Conservation (phyloP, 2,797 vertebrate genomes). For the Phoeniculus purpureus region DNA sequence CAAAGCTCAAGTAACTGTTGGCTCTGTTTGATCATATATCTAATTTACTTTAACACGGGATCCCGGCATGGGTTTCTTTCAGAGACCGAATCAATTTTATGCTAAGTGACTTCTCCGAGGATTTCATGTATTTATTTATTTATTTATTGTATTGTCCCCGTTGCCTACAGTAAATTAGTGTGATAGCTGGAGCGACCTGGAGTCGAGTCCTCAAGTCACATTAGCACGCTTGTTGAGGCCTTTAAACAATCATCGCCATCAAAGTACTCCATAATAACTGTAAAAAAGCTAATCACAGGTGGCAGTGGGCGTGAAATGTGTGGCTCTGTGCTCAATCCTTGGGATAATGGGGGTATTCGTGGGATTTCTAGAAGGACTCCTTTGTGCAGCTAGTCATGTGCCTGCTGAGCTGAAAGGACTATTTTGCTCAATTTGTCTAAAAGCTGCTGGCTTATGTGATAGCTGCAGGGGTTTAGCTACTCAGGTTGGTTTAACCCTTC, state of each 20-base stretch:
- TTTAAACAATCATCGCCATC: conserved; percentile 80
- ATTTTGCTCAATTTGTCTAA: conserved; percentile 88
- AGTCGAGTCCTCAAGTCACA: conserved; percentile 78
- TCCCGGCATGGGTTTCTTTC: conserved; percentile 19
- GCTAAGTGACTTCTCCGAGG: conserved; percentile 59
- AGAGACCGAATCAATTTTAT: conserved; percentile 59
- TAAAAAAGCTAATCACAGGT: conserved; percentile 87
- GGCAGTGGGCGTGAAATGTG: conserved; percentile 82
- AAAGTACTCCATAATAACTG: conserved; percentile 79
- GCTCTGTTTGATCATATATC: conserved; percentile 57
- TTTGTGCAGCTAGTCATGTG: conserved; percentile 81
- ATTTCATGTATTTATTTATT: conserved; percentile 7
- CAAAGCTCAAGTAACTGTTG: neutral
- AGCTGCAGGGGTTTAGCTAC: conserved; percentile 81
- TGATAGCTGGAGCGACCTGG: conserved; percentile 70
- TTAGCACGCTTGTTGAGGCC: conserved; percentile 77
- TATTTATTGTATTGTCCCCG: conserved; percentile 35
- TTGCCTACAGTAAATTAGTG: conserved; percentile 76
- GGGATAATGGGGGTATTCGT: conserved; percentile 83
- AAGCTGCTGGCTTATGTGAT: conserved; percentile 84
- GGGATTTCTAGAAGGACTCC: conserved; percentile 76
- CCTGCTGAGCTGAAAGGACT: conserved; percentile 80
- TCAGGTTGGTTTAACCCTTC: conserved; percentile 82
- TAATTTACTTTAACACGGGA: conserved; percentile 52
- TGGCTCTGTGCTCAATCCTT: conserved; percentile 74